Conservation (phyloP, 2,888 invertebrate species). For the Ganaspis brasiliensis region DNA sequence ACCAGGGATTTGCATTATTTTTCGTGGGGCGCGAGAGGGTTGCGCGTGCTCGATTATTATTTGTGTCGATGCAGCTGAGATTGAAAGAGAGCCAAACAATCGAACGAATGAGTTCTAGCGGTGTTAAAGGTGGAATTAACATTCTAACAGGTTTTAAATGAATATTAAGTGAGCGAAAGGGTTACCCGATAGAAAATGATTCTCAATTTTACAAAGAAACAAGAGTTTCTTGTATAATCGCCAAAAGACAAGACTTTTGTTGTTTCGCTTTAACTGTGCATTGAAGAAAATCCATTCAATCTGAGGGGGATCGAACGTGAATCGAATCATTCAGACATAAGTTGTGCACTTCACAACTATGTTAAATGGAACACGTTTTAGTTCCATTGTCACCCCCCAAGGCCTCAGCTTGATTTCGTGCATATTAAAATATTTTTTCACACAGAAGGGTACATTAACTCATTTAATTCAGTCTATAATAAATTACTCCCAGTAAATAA, state of each 20-base stretch:
- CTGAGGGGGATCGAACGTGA: slow-evolving; percentile 38
- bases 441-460: too few species aligned
- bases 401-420: background rate
- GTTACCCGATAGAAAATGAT: slow-evolving; percentile 21
- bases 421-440: slow-evolving; percentile 6
- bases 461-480: too few species aligned
- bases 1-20: slow-evolving; percentile 67
- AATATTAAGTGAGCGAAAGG: slow-evolving; percentile 37
- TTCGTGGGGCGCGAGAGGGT: slow-evolving; percentile 52
- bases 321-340: slow-evolving; percentile 29
- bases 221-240: slow-evolving; percentile 43
- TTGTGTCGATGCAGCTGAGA: slow-evolving; percentile 43
- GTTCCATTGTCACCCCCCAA: background rate
- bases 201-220: slow-evolving; percentile 43
- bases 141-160: slow-evolving; percentile 43
- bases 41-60: slow-evolving; percentile 63
- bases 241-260: slow-evolving; percentile 37
- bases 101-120: slow-evolving; percentile 36
- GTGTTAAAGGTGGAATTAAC: slow-evolving; percentile 41
- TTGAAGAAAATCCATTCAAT: slow-evolving; percentile 41
- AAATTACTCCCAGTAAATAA: background rate
- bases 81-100: slow-evolving; percentile 43
- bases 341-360: slow-evolving; percentile 10
- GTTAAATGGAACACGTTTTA: slow-evolving; percentile 1
- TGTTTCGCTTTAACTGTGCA: slow-evolving; percentile 28